These are phyloP conservation scores for Calephelis perditalis DNA, from an alignment of 2,888 invertebrate species.

Conservation along the genomic window DNA sequence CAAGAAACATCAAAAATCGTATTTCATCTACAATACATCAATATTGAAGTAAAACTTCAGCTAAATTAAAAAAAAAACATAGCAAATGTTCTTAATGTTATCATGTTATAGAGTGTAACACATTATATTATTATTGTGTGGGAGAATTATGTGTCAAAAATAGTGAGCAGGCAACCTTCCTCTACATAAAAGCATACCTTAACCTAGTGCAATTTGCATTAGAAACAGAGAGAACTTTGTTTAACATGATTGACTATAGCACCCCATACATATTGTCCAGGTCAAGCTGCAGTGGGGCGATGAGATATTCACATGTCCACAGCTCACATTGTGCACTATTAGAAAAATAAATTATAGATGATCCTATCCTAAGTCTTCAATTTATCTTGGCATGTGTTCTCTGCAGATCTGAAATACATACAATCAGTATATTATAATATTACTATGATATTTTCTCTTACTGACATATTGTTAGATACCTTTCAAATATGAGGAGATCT, in stretches of 20 bases:
- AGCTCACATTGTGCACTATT: slow-evolving; percentile 76
- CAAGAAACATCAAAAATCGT: too few species aligned
- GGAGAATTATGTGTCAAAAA: background rate
- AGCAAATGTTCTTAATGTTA: too few species aligned
- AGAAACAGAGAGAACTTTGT: slow-evolving; percentile 58
- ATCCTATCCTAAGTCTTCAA: slow-evolving; percentile 60
- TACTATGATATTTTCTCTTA: too few species aligned
- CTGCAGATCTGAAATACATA: slow-evolving; percentile 66
- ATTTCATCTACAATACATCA: too few species aligned
- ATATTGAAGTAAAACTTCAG: too few species aligned
- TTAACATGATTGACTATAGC: slow-evolving; percentile 73
- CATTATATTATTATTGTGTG: too few species aligned
- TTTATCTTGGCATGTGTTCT: slow-evolving; percentile 77
- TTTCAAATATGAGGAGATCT: too few species aligned
- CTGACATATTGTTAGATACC: too few species aligned
- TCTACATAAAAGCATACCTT: slow-evolving; percentile 7
- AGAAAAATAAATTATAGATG: slow-evolving; percentile 77
- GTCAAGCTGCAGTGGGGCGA: slow-evolving; percentile 51
- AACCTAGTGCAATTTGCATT: slow-evolving; percentile 53
- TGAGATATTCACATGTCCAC: slow-evolving; percentile 72
- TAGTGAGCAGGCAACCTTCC: slow-evolving; percentile 9
- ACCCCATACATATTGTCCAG: slow-evolving; percentile 67
- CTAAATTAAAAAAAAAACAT: too few species aligned
- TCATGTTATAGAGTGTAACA: too few species aligned
- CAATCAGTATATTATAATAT: background rate